Percentiles rank a stretch among this genome's conserved stretches.
These are phyloP conservation scores for Pangasianodon hypophthalmus DNA, from an alignment of 2,113 vertebrate species.

Conservation along the genomic window DNA sequence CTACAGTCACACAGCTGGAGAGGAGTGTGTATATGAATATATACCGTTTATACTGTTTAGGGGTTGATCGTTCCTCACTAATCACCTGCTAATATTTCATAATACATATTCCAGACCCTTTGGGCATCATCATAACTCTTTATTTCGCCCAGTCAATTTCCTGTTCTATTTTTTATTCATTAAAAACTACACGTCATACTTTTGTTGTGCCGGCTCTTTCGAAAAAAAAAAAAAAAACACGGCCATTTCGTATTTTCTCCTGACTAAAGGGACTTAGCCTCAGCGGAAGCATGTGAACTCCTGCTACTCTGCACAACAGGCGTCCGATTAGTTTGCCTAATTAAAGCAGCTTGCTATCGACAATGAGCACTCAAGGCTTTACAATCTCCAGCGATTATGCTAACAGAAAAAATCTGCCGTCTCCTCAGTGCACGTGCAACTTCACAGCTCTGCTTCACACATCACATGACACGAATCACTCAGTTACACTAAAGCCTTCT, in stretches of 20 bases:
- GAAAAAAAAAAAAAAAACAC: neutral
- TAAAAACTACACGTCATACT: neutral
- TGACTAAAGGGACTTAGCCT: neutral
- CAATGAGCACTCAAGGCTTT: constrained; percentile 26
- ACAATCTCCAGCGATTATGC: constrained; percentile 42
- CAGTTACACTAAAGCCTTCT: neutral
- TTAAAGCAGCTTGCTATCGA: constrained; percentile 31
- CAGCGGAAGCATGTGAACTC: neutral
- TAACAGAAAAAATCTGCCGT: constrained; percentile 37
- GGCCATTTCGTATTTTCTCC: neutral
- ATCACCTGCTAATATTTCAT: neutral
- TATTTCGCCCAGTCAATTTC: neutral
- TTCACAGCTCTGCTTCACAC: neutral
- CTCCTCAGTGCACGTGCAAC: no score
- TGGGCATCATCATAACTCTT: neutral
- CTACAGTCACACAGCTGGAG: neutral
- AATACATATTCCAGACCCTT: neutral
- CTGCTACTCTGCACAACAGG: constrained; percentile 14
- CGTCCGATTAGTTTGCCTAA: constrained; percentile 44
- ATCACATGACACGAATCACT: neutral
- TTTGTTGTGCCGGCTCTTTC: neutral
- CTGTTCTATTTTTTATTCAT: neutral
- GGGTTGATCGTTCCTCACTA: neutral
- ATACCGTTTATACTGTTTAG: neutral
- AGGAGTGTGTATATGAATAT: neutral